phyloP scores from a whole-genome alignment of 30 jellyfish, hydroid and myxozoan genomes.

The Turritopsis rubra region DNA sequence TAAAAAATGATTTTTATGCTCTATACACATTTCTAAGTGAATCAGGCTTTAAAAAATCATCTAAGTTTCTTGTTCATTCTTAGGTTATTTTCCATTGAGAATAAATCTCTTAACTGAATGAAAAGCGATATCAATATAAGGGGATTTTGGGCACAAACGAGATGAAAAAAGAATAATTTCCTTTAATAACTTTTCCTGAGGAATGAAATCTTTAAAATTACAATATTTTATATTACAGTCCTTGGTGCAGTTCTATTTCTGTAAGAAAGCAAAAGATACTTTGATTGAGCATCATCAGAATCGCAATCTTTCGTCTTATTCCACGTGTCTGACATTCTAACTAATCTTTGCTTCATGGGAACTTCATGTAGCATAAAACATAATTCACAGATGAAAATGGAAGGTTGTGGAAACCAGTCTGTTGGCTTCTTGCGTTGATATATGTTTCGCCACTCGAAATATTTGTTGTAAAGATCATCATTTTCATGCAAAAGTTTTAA shows the following conservation, averaged over 20 bases:
- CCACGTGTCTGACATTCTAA: conserved; percentile 5
- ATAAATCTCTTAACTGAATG: no score
- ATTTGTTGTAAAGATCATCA: conserved; percentile 59
- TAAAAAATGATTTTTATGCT: no score
- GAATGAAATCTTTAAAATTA: no score
- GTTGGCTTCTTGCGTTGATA: conserved; percentile 29
- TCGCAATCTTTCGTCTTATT: neutral
- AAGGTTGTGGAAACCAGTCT: conserved; percentile 33
- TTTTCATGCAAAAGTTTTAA: conserved; percentile 41
- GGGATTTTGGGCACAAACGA: no score
- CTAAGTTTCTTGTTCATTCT: no score
- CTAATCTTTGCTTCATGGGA: neutral
- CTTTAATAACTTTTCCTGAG: no score
- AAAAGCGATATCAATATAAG: no score
- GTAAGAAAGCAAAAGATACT: neutral
- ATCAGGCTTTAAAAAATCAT: no score
- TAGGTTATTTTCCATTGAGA: no score
- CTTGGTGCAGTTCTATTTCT: neutral
- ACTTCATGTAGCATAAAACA: conserved; percentile 44
- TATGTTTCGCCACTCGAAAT: conserved; percentile 55
- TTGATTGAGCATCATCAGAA: neutral
- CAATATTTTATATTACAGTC: neutral
- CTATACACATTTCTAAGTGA: no score
- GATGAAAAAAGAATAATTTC: no score
- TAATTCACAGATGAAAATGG: conserved; percentile 39